Evolutionary conservation across 2,113 vertebrate genomes (phyloP).

Genomic region (Panthera uncia): DNA sequence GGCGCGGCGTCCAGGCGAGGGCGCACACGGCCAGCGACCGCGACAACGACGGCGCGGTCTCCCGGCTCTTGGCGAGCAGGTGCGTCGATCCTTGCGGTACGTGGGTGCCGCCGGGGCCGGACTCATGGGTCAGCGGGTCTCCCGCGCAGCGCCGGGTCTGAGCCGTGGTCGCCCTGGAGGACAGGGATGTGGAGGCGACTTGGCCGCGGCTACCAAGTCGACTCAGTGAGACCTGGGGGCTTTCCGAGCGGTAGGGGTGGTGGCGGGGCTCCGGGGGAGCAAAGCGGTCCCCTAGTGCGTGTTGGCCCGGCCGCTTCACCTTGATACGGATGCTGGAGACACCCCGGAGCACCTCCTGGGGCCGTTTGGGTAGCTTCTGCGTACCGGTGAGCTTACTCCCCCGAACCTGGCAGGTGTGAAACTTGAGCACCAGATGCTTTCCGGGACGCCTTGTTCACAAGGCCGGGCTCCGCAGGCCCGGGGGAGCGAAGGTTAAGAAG

Average conservation of each 20-base stretch:
- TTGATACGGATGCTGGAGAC: background rate
- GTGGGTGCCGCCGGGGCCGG: background rate
- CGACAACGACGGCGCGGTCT: background rate
- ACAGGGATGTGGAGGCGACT: background rate
- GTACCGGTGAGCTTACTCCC: background rate
- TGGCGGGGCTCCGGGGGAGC: background rate
- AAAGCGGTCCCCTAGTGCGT: too few species aligned
- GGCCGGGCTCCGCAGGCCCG: background rate
- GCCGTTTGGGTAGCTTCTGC: background rate
- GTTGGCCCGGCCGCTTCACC: background rate
- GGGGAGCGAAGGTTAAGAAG: background rate
- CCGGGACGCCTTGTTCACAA: background rate
- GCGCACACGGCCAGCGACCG: background rate
- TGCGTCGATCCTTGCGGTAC: background rate
- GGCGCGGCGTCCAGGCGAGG: conserved; percentile 31
- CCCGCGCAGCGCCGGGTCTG: background rate
- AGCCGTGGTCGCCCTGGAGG: background rate
- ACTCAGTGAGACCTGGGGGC: background rate
- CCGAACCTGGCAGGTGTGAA: background rate
- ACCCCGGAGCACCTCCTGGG: background rate
- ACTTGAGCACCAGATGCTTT: background rate
- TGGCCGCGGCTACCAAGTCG: background rate
- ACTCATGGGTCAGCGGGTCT: background rate
- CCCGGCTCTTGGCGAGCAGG: background rate
- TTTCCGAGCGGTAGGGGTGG: background rate